These are phyloP conservation scores for Marmota monax DNA, from an alignment of 2,113 vertebrate genomes.

Conservation along the genomic window DNA sequence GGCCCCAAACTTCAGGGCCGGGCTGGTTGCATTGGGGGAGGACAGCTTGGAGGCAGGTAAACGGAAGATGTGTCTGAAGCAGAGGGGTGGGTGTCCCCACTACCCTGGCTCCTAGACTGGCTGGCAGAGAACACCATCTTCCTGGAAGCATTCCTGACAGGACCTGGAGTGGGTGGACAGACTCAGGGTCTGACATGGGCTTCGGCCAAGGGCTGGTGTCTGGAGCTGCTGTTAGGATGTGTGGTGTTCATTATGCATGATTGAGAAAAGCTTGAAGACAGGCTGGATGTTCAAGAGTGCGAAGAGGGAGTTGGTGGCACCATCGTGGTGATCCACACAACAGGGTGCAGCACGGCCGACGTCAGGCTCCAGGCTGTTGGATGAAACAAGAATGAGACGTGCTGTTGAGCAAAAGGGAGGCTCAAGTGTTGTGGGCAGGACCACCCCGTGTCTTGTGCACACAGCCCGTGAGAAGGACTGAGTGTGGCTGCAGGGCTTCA, in stretches of 20 bases:
- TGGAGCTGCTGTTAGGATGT: no score
- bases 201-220: not conserved
- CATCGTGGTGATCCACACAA: accelerated
- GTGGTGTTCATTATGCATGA: no score
- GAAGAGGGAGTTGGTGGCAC: not conserved
- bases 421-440: no score
- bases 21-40: not conserved
- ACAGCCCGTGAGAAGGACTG: not conserved
- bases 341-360: accelerated
- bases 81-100: accelerated
- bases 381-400: not conserved
- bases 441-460: no score
- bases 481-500: accelerated
- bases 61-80: accelerated
- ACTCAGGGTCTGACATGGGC: not conserved
- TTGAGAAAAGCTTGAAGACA: not conserved
- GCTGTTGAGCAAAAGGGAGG: not conserved
- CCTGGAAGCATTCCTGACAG: not conserved
- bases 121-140: not conserved
- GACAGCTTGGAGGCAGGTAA: accelerated
- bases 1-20: accelerated
- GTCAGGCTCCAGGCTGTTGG: not conserved
- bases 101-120: not conserved
- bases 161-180: accelerated
- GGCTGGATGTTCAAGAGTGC: not conserved